Evolutionary conservation across 2,113 vertebrate genomes (phyloP).

Genomic region (Hemiprocne comata): DNA sequence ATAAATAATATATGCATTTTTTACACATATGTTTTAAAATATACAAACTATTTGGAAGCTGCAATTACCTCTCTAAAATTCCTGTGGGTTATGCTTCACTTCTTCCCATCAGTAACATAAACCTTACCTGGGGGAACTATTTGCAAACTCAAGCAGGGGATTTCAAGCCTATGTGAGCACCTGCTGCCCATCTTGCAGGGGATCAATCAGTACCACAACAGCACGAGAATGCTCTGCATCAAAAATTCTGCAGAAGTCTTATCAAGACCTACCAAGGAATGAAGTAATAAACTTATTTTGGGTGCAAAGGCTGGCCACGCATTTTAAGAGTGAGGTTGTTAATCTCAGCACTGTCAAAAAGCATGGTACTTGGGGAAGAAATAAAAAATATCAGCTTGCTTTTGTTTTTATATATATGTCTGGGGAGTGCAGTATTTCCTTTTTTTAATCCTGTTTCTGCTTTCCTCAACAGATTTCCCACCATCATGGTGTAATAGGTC

Average conservation of each 20-base stretch:
- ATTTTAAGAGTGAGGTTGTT: not conserved
- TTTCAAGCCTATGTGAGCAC: not conserved
- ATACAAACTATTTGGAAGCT: not conserved
- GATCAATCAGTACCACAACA: constrained; percentile 36
- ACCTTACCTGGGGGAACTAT: constrained; percentile 7
- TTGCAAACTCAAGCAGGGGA: constrained; percentile 14
- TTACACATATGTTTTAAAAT: not conserved
- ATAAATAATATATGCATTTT: not conserved
- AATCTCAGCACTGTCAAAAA: constrained; percentile 5
- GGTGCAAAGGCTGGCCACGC: not conserved
- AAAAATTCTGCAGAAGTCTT: constrained; percentile 1
- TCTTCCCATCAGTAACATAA: not conserved
- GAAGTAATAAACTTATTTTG: not conserved
- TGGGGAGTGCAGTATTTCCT: not conserved
- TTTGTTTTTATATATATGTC: not conserved
- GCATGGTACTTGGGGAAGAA: not conserved
- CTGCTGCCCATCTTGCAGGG: not conserved
- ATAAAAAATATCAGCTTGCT: not conserved
- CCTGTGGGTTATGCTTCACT: not conserved
- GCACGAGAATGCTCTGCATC: not conserved
- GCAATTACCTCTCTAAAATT: not conserved
- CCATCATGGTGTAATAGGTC: not conserved
- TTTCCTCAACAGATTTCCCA: not conserved
- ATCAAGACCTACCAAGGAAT: not conserved
- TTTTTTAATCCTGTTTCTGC: not conserved